A percentile compares a stretch with the other conserved stretches of the same genome.
phyloP scores from a whole-genome alignment of 2,113 vertebrate genomes.

The Pao palembangensis region DNA sequence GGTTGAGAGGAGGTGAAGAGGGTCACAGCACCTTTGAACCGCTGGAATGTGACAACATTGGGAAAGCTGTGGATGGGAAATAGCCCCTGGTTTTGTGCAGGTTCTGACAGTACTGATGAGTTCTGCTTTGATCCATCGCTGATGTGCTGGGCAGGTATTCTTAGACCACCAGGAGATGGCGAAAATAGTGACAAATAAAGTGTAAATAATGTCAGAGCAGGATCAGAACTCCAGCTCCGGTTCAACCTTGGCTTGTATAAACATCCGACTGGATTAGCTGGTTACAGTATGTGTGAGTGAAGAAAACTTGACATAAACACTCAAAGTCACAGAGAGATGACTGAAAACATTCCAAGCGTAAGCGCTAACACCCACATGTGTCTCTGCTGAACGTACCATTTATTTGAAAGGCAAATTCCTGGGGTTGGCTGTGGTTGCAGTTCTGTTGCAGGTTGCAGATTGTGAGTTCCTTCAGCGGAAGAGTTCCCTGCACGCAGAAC shows the following conservation, averaged over 20 bases:
- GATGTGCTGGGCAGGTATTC: conserved; percentile 1
- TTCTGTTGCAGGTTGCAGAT: conserved; percentile 75
- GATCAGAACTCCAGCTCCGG: not conserved
- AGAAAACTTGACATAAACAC: conserved; percentile 13
- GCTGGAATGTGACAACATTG: conserved; percentile 64
- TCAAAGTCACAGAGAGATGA: conserved; percentile 22
- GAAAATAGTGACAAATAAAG: not conserved
- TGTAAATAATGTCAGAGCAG: not conserved
- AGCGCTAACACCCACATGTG: conserved; percentile 10
- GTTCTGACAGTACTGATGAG: conserved; percentile 6
- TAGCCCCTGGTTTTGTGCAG: conserved; percentile 20
- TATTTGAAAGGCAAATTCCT: conserved; percentile 84
- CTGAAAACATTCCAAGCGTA: conserved; percentile 13
- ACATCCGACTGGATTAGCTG: not conserved
- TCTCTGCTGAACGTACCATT: conserved; percentile 75
- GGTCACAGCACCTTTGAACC: conserved; percentile 59
- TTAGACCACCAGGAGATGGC: conserved; percentile 9
- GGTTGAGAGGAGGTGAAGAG: conserved; percentile 62
- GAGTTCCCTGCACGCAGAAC: conserved; percentile 78
- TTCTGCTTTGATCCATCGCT: conserved; percentile 27
- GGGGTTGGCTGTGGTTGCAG: conserved; percentile 64
- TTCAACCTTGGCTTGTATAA: not conserved
- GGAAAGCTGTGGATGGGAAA: conserved; percentile 57
- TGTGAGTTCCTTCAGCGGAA: conserved; percentile 85
- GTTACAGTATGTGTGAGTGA: conserved; percentile 16